Percentiles rank a stretch among this genome's conserved stretches.
Conservation (phyloP, 53 echinoderm and acorn worm genomes). For the Holothuria leucospilota region DNA sequence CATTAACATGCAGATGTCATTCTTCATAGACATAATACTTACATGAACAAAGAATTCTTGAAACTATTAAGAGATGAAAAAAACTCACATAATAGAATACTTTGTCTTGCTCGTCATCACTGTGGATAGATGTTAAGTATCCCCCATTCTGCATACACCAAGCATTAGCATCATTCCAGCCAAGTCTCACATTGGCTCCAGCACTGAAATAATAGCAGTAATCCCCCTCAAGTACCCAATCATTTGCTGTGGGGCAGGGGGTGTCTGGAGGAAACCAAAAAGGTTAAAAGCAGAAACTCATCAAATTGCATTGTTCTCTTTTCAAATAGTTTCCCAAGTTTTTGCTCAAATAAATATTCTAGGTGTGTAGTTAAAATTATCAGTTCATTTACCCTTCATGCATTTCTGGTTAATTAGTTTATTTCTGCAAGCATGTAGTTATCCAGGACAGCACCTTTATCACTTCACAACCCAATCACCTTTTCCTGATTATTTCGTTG, state of each 20-base stretch:
- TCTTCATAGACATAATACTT: too few relatives aligned
- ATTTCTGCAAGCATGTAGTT: too few relatives aligned
- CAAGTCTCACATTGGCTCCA: background rate
- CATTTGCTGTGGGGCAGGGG: slow-evolving; percentile 42
- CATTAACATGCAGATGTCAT: too few relatives aligned
- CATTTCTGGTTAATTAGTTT: too few relatives aligned
- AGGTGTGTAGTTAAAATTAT: background rate
- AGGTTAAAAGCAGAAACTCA: background rate
- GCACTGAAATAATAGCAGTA: slow-evolving; percentile 78
- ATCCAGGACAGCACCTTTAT: too few relatives aligned
- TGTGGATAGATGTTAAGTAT: slow-evolving; percentile 70
- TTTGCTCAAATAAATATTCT: background rate
- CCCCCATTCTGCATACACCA: slow-evolving; percentile 67
- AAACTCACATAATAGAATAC: slow-evolving; percentile 57
- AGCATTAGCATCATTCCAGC: slow-evolving; percentile 69
- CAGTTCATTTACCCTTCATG: too few relatives aligned
- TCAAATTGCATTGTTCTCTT: background rate
- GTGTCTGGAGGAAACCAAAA: slow-evolving; percentile 14
- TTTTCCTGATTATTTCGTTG: too few relatives aligned
- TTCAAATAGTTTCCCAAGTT: background rate
- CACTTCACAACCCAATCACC: too few relatives aligned
- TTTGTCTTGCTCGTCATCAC: slow-evolving; percentile 61
- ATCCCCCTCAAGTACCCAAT: slow-evolving; percentile 60
- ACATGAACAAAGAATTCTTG: background rate
- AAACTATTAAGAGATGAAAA: background rate